Evolutionary conservation across 2,113 vertebrate species (phyloP).

Genomic region (Pollimyrus isidori): DNA sequence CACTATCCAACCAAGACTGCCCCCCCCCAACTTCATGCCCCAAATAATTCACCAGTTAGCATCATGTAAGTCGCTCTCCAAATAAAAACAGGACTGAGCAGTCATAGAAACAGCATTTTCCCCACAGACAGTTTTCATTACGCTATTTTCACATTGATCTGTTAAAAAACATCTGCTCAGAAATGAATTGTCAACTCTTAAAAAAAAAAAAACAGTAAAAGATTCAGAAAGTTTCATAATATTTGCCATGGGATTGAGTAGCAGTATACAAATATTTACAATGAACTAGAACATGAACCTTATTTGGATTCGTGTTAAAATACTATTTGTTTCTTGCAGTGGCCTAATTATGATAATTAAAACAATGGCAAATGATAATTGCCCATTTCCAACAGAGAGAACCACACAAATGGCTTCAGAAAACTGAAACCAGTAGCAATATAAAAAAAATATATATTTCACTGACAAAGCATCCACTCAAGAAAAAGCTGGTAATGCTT

Average conservation of each 20-base stretch:
- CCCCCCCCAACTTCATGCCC: not conserved
- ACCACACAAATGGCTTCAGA: not conserved
- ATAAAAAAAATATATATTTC: not conserved
- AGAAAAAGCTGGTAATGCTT: not conserved
- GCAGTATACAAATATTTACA: constrained; percentile 4
- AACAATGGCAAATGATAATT: not conserved
- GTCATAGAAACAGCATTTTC: not conserved
- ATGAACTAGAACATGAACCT: not conserved
- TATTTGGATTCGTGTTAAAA: constrained; percentile 7
- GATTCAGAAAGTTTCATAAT: not conserved
- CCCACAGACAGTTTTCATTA: not conserved
- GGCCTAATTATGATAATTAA: not conserved
- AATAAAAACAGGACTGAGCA: not conserved
- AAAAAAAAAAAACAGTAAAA: constrained; percentile 3
- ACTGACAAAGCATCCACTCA: not conserved
- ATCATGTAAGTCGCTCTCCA: not conserved
- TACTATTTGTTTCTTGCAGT: not conserved
- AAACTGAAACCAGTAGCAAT: not conserved
- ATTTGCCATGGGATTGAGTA: not conserved
- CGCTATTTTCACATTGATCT: not conserved
- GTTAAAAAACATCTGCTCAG: not conserved
- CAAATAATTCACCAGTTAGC: not conserved
- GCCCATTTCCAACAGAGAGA: not conserved
- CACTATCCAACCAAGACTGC: not conserved
- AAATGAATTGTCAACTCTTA: not conserved